Evolutionary conservation across 2,888 invertebrate species (phyloP), one percentile per base, ranked within the genome.

Genomic region (Monopis laevigella): DNA sequence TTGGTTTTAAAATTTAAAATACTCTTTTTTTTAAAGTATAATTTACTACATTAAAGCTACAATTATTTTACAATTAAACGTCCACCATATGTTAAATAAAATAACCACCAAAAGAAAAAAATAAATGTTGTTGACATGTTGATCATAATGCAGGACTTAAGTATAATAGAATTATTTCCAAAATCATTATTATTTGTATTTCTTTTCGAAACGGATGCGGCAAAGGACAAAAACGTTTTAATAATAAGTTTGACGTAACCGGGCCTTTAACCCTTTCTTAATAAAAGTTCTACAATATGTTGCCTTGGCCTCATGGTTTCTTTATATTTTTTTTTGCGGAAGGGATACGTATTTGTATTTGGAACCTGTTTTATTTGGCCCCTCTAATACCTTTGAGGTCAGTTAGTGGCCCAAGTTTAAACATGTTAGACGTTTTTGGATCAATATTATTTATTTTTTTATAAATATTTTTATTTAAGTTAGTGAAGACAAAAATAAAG

Each of bases 161-260:
- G 62, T 65, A 69, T 75, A 77, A 78, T 77, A 75, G 74, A 77
- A 77, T 78, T 74, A 78, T 75, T 72, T 3, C 14, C 8, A 34
- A 36, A 73, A 65, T 67, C 74, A 72, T 68, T 59, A 65, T 74
- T 71, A 78, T 78, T 77, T 77, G 74, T 65, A 75, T 77, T 71
- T 75, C 65, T 24, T 72, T 65, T 71, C 71, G 66, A 67, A 60
- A 51, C 75, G 78, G 78, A 80, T 72, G 62, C 63, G 62, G 62
- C 68, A 67, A 64, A 70, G 75, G 75, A 77, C 73, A 77, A 77
- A 78, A 78, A 80, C 72, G 73, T 69, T 77, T 74, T 78, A 78
- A 80, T 78, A 77, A 74, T 68, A 77, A 69, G 67, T 73, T 72
- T 65, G 67, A 65, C 65, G 65, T 59, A 47, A 35, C 12, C 17